Base-by-base conservation (phyloP, 2,797 vertebrate species). In the Chelon labrosus region DNA sequence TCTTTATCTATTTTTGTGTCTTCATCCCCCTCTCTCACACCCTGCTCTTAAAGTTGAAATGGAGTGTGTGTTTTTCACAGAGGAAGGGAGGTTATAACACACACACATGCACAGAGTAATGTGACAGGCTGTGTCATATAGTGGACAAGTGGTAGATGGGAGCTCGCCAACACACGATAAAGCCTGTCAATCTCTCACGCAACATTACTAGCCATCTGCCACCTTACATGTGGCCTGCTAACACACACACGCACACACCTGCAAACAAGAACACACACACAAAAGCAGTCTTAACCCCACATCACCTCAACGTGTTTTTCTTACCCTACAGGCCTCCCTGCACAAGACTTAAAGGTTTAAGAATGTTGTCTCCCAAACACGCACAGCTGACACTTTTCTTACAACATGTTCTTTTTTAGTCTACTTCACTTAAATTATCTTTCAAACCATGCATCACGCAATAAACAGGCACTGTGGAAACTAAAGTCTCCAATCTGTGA, bases 81-180 rank as follows among this genome's bases (percentile, higher is more conserved):
- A n/a, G n/a, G n/a, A n/a, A n/a, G n/a, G n/a, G n/a, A n/a, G n/a
- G n/a, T n/a, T n/a, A n/a, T n/a, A n/a, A n/a, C n/a, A n/a, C n/a
- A n/a, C n/a, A n/a, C n/a, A n/a, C n/a, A n/a, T n/a, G n/a, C n/a
- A n/a, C n/a, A 92, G 87, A 91, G 84, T 85, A 83, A 82, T 79
- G 82, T 88, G 91, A 91, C 91, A 93, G 88, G 88, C 78, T 20
- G 1, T 88, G 91, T 89, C 85, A 87, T 87, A 76, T 75, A 80
- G 77, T 55, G 85, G 87, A 90, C 90, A 87, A 88, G 63, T 39
- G 79, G 70, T 69, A 72, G 89, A 91, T 82, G 64, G 85, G 75
- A 78, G 77, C 80, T 79, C 70, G 52, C 71, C 84, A 71, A 75
- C 73, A 68, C 76, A 81, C 53, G 76, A 92, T 88, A 89, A 91